Percentiles rank a stretch among this genome's conserved stretches.
Evolutionary conservation across 2,113 vertebrate species (phyloP).

Genomic region (Toxotes jaculatrix): DNA sequence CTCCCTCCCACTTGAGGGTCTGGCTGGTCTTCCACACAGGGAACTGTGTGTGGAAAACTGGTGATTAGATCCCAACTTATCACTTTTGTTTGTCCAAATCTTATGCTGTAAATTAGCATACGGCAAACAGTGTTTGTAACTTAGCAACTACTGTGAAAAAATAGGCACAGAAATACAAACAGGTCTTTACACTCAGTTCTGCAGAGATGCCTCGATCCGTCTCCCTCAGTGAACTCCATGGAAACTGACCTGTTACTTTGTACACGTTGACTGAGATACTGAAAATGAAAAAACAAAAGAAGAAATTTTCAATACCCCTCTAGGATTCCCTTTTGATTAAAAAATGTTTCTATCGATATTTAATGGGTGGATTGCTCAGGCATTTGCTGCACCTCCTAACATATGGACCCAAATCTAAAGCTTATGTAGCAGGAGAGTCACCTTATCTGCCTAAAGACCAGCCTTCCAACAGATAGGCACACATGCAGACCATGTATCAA

Average conservation of each 20-base stretch:
- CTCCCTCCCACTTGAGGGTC: slow-evolving; percentile 94
- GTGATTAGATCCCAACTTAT: background rate
- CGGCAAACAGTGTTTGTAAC: background rate
- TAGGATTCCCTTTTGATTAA: background rate
- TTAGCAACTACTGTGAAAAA: background rate
- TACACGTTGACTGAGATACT: slow-evolving; percentile 93
- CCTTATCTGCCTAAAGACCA: background rate
- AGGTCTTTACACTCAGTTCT: slow-evolving; percentile 89
- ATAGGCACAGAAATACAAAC: background rate
- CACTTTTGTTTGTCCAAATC: background rate
- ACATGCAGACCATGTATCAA: background rate
- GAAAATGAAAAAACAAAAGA: slow-evolving; percentile 45
- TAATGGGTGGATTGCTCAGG: background rate
- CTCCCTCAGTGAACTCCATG: slow-evolving; percentile 98
- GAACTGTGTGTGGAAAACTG: slow-evolving; percentile 82
- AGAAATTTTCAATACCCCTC: background rate
- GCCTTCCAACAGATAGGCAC: background rate
- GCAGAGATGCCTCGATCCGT: slow-evolving; percentile 93
- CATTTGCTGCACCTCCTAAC: background rate
- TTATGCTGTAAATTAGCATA: background rate
- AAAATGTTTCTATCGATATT: background rate
- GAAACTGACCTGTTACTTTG: slow-evolving; percentile 98
- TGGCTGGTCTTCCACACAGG: slow-evolving; percentile 95
- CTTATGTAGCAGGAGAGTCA: background rate
- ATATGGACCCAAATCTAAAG: background rate